Conservation (phyloP, 2,797 vertebrate genomes). For the Molossus alvarezi region DNA sequence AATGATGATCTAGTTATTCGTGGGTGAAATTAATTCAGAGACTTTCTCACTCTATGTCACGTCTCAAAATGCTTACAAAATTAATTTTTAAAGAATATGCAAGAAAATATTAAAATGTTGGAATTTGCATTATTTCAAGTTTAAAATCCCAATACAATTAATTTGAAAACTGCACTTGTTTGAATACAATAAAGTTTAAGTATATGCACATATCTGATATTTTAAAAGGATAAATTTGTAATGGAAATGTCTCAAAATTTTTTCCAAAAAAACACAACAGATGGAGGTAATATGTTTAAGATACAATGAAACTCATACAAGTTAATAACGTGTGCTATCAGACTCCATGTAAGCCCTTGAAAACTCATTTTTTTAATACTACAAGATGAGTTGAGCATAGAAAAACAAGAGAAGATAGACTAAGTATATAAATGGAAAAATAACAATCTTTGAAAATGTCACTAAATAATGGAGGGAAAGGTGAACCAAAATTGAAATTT, state of each 20-base stretch:
- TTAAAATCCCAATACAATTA: not conserved
- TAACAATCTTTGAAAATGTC: not conserved
- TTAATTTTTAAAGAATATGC: constrained; percentile 2
- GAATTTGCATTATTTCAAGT: not conserved
- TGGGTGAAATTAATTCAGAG: not conserved
- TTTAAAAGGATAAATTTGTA: not conserved
- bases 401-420: not conserved
- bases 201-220: not conserved
- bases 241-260: not conserved
- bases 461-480: not conserved
- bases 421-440: not conserved
- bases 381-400: not conserved
- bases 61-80: not conserved
- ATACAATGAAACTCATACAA: constrained; percentile 8
- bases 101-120: not conserved
- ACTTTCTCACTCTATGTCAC: not conserved
- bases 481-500: constrained; percentile 29
- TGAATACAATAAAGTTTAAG: not conserved
- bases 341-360: not conserved
- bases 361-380: constrained; percentile 2
- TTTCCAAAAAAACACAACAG: constrained; percentile 5
- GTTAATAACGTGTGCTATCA: not conserved
- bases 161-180: not conserved
- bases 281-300: not conserved
- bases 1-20: not conserved